A percentile compares a stretch with the other conserved stretches of the same genome.
Conservation (phyloP, 2,113 vertebrate species). For the Phocoena sinus region DNA sequence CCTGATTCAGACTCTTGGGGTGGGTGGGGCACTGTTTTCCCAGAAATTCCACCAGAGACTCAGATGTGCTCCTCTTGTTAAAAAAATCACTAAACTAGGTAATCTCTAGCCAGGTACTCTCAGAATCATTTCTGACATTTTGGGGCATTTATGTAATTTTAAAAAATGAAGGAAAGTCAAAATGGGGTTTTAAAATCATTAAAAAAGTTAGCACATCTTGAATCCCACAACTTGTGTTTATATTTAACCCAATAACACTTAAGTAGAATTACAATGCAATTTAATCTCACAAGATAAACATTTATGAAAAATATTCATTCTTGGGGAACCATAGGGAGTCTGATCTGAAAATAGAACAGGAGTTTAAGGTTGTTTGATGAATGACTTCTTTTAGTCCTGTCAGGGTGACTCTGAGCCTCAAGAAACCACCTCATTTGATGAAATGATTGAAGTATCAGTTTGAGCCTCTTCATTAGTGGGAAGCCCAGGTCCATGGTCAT, state of each 20-base stretch:
- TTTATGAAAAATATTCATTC: constrained; percentile 30
- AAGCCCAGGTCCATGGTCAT: background rate
- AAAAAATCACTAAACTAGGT: background rate
- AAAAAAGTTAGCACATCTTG: background rate
- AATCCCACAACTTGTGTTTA: background rate
- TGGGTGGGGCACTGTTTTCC: background rate
- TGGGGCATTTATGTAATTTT: background rate
- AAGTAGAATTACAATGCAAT: background rate
- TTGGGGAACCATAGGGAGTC: background rate
- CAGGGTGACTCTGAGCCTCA: background rate
- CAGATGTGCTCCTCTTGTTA: background rate
- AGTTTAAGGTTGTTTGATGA: background rate
- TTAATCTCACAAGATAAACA: constrained; percentile 26
- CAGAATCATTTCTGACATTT: background rate
- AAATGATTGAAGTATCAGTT: background rate
- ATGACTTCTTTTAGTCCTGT: background rate
- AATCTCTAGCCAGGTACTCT: background rate
- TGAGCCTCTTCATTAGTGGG: background rate
- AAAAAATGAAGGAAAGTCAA: background rate
- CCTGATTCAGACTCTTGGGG: background rate
- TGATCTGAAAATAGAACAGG: constrained; percentile 8
- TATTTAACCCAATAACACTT: background rate
- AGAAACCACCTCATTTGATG: background rate
- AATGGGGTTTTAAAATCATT: background rate
- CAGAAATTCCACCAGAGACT: constrained; percentile 7